phyloP scores from a whole-genome alignment of 2,888 invertebrate genomes.

The Cantharis flavilabris region DNA sequence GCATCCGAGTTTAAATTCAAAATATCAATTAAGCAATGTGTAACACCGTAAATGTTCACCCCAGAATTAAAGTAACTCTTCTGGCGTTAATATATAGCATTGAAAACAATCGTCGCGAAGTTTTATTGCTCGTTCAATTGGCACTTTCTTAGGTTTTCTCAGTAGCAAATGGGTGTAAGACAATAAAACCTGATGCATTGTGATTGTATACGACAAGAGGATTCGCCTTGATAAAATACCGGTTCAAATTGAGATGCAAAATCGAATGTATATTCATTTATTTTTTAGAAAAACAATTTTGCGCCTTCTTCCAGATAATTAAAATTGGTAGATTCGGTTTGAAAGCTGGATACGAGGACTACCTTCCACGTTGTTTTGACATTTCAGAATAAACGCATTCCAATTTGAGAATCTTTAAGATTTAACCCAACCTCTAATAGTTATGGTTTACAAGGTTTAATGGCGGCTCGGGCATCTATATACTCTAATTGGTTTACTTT shows the following conservation, averaged over 20 bases:
- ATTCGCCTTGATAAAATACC: slow-evolving; percentile 51
- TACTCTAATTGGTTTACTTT: background rate
- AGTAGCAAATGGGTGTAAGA: slow-evolving; percentile 55
- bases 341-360: background rate
- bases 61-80: slow-evolving; percentile 52
- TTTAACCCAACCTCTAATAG: slow-evolving; percentile 1
- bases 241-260: slow-evolving; percentile 51
- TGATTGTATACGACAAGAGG: slow-evolving; percentile 55
- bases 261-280: slow-evolving; percentile 48
- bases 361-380: background rate
- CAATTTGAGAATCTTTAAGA: background rate
- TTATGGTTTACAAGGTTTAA: background rate
- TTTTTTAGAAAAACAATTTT: slow-evolving; percentile 4
- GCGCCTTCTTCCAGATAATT: background rate
- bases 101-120: slow-evolving; percentile 54
- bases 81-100: slow-evolving; percentile 50
- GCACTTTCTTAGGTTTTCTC: slow-evolving; percentile 57
- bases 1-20: slow-evolving; percentile 21
- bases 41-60: slow-evolving; percentile 38
- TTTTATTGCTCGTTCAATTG: slow-evolving; percentile 58
- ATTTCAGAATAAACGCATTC: background rate
- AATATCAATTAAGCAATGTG: slow-evolving; percentile 37
- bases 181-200: slow-evolving; percentile 59
- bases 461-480: background rate
- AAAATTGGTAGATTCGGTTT: background rate